A percentile compares a stretch with the other conserved stretches of the same genome.
These are phyloP conservation scores for Pangasius macronema DNA, from an alignment of 2,797 vertebrate genomes.

Conservation along the genomic window DNA sequence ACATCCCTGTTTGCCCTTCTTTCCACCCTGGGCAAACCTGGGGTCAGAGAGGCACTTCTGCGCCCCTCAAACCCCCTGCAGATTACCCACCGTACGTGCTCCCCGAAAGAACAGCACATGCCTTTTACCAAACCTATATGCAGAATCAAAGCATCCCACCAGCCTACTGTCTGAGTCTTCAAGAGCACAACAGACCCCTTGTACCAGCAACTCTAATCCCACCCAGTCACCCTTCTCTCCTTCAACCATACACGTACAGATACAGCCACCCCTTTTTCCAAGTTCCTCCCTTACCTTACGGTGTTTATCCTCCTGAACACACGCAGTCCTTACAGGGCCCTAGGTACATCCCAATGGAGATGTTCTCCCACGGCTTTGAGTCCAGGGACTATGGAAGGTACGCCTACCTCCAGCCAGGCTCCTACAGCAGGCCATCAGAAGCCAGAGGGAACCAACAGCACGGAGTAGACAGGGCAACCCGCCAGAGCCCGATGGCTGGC, in stretches of 20 bases:
- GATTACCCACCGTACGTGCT: conserved; percentile 84
- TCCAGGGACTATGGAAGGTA: conserved; percentile 75
- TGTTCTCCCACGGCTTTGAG: conserved; percentile 74
- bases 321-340: conserved; percentile 73
- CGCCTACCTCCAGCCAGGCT: conserved; percentile 51
- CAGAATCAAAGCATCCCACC: conserved; percentile 72
- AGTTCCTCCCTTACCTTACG: conserved; percentile 76
- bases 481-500: conserved; percentile 89
- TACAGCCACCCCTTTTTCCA: conserved; percentile 80
- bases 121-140: conserved; percentile 82
- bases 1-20: conserved; percentile 73
- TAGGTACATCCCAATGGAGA: conserved; percentile 68
- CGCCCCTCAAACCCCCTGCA: conserved; percentile 73
- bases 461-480: conserved; percentile 76
- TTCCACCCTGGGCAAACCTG: conserved; percentile 76
- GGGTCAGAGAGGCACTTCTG: conserved; percentile 74
- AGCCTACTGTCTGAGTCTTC: conserved; percentile 71
- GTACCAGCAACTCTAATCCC: conserved; percentile 82
- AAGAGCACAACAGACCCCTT: conserved; percentile 82
- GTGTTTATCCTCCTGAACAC: conserved; percentile 81
- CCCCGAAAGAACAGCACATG: conserved; percentile 75
- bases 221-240: conserved; percentile 63
- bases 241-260: conserved; percentile 84
- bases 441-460: conserved; percentile 59
- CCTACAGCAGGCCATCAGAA: conserved; percentile 59